phyloP scores from a whole-genome alignment of 1,140 invertebrate genomes.

The Bombus sibiricus region DNA sequence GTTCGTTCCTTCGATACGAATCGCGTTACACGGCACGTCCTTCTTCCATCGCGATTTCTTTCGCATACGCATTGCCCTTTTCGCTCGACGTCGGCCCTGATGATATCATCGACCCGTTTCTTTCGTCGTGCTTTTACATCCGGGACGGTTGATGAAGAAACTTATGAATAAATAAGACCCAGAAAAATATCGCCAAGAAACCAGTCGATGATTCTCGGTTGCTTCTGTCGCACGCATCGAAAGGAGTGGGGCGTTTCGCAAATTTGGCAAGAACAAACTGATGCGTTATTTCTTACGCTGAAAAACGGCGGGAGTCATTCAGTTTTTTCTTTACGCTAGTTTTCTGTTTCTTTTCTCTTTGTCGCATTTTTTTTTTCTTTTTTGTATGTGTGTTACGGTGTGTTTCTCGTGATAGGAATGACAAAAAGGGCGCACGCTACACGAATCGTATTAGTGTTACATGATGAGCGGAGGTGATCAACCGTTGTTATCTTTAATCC shows the following conservation, averaged over 20 bases:
- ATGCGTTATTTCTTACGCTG: slow-evolving; percentile 4
- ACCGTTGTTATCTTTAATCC: slow-evolving; percentile 56
- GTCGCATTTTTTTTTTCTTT: not conserved
- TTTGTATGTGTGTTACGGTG: not conserved
- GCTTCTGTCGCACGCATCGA: not conserved
- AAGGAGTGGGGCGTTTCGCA: not conserved
- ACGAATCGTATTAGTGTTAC: slow-evolving; percentile 41
- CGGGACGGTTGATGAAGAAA: slow-evolving; percentile 42
- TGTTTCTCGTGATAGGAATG: slow-evolving; percentile 42
- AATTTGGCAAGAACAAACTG: slow-evolving; percentile 41
- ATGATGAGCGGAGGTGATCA: slow-evolving; percentile 59
- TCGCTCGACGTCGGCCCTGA: not conserved
- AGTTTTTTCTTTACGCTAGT: not conserved
- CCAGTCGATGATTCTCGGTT: slow-evolving; percentile 9
- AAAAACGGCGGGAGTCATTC: slow-evolving; percentile 28
- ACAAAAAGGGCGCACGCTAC: slow-evolving; percentile 55
- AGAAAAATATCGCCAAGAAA: slow-evolving; percentile 36
- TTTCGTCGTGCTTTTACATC: slow-evolving; percentile 19
- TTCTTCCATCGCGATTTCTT: not conserved
- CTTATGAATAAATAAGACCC: slow-evolving; percentile 27
- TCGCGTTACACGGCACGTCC: not conserved
- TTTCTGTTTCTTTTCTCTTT: not conserved
- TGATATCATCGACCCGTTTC: not conserved
- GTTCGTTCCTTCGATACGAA: not conserved
- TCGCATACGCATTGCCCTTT: not conserved